phyloP scores from a whole-genome alignment of 1,140 invertebrate genomes.

The Drosophila rufa region DNA sequence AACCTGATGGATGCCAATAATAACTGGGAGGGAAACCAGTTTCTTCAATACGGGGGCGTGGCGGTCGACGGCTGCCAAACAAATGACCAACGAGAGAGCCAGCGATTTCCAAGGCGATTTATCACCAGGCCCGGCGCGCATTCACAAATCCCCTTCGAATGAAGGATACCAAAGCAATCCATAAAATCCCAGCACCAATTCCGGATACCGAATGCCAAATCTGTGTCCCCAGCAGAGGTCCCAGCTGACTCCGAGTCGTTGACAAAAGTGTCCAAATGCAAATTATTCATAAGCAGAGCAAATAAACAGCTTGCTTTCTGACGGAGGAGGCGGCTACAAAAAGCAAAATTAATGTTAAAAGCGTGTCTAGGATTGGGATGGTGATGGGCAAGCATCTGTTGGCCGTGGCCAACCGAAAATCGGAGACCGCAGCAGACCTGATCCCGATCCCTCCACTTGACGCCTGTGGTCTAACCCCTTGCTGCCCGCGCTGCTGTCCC shows the following conservation, averaged over 20 bases:
- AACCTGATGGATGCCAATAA: constrained; percentile 46
- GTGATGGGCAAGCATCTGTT: constrained; percentile 3
- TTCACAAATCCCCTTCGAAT: constrained; percentile 16
- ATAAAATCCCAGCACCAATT: background rate
- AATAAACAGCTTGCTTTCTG: constrained; percentile 37
- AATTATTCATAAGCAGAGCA: constrained; percentile 48
- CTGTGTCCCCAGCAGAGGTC: background rate
- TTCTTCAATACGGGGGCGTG: constrained; percentile 20
- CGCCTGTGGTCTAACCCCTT: constrained; percentile 41
- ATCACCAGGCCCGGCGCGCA: constrained; percentile 14
- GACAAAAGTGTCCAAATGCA: constrained; percentile 43
- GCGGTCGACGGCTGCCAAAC: constrained; percentile 6
- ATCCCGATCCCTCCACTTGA: constrained; percentile 29
- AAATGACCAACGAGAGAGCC: constrained; percentile 31
- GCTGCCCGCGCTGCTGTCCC: constrained; percentile 6
- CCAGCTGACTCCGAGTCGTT: constrained; percentile 22
- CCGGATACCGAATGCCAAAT: background rate
- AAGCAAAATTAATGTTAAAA: constrained; percentile 33
- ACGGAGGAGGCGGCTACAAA: background rate
- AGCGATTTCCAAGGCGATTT: constrained; percentile 36
- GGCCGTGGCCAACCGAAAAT: constrained; percentile 12
- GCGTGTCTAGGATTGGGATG: constrained; percentile 8
- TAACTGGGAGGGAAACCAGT: constrained; percentile 23
- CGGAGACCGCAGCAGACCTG: constrained; percentile 16
- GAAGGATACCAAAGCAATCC: constrained; percentile 10